phyloP scores from a whole-genome alignment of 2,113 vertebrate genomes.

The Accipiter virgatus region DNA sequence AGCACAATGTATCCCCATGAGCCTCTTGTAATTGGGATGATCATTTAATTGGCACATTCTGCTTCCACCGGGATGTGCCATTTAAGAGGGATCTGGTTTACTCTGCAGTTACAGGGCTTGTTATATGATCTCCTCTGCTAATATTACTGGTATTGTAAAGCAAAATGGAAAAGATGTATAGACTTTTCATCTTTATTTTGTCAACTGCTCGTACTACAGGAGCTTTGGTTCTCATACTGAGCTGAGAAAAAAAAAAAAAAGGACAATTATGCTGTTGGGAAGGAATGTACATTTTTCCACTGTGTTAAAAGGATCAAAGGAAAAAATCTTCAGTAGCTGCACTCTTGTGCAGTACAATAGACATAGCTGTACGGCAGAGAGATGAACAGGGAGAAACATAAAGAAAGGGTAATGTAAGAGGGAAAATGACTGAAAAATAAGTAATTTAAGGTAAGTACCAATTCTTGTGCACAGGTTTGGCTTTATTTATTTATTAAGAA shows the following conservation, averaged over 20 bases:
- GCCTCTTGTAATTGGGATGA: constrained; percentile 60
- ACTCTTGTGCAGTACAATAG: background rate
- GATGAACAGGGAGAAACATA: background rate
- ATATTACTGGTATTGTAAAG: background rate
- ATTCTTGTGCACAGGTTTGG: background rate
- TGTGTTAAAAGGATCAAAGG: constrained; percentile 9
- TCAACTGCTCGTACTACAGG: background rate
- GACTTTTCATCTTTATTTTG: constrained; percentile 37
- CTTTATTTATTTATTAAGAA: background rate
- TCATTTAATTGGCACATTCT: constrained; percentile 66
- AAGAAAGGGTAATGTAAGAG: background rate
- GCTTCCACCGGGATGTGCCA: constrained; percentile 19
- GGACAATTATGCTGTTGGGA: background rate
- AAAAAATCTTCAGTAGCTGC: background rate
- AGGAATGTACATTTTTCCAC: background rate
- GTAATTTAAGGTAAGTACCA: background rate
- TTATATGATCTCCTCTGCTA: constrained; percentile 9
- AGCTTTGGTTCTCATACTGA: background rate
- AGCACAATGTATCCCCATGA: constrained; percentile 46
- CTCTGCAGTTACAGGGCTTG: background rate
- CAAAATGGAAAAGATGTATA: constrained; percentile 13
- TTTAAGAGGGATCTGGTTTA: constrained; percentile 45
- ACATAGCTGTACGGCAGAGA: background rate
- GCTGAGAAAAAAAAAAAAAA: background rate
- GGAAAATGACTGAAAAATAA: background rate